phyloP scores from a whole-genome alignment of 1,140 invertebrate genomes.

The Sogatella furcifera region DNA sequence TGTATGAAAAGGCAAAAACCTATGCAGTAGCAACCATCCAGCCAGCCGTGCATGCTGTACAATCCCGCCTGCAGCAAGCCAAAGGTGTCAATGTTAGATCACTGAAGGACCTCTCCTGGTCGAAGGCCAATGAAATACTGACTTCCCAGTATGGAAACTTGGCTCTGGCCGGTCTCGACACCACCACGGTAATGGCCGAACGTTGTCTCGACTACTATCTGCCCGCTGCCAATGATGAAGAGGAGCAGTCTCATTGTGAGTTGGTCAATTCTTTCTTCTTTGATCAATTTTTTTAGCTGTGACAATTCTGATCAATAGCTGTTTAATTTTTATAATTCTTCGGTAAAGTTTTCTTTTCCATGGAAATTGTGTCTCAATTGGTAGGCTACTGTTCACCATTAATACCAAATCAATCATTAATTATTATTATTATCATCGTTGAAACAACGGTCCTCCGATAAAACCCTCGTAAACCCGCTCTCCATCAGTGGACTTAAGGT shows the following conservation, averaged over 20 bases:
- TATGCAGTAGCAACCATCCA: constrained; percentile 50
- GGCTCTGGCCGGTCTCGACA: constrained; percentile 55
- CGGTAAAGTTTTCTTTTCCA: no score
- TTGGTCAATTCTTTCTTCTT: no score
- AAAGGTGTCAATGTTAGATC: constrained; percentile 43
- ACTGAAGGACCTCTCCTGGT: constrained; percentile 53
- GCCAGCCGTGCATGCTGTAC: constrained; percentile 48
- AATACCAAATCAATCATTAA: no score
- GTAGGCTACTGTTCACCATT: no score
- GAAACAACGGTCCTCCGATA: no score
- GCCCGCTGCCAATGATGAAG: constrained; percentile 45
- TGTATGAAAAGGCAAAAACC: constrained; percentile 62
- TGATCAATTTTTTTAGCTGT: no score
- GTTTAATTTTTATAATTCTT: no score
- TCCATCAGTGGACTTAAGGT: no score
- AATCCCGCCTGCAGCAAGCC: constrained; percentile 40
- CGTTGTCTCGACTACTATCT: constrained; percentile 69
- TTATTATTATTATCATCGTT: no score
- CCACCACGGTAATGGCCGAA: constrained; percentile 57
- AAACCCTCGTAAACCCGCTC: no score
- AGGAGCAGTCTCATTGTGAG: constrained; percentile 8
- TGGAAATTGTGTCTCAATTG: no score
- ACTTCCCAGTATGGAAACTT: constrained; percentile 39
- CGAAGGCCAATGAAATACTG: constrained; percentile 54
- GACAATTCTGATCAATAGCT: no score